Base-by-base conservation (phyloP, 2,113 vertebrate genomes). In the Balaeniceps rex region DNA sequence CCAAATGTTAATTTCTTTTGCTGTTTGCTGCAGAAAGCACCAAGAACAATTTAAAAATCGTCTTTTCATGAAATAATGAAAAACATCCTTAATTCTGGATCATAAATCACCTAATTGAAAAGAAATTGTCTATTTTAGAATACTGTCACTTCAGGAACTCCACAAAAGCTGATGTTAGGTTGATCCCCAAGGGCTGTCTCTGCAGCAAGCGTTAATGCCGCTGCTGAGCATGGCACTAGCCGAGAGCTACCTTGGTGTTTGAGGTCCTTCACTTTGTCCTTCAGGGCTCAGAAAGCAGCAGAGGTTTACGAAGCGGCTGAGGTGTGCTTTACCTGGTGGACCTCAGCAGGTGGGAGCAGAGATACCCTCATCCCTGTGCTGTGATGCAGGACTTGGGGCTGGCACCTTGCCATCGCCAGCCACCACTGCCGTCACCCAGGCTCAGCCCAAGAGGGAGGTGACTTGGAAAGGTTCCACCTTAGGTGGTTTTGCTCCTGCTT, bases 281-380 rank as follows among this genome's bases (percentile, higher is more conserved):
- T 28, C 22, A 2, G 61, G 64, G 54, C 61, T 55, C 31, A 5
- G 64, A 7, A 13, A 13, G 76, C 13, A 4, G 51, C 38, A n/a
- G 83, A 26, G 36, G 11, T 63, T 16, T 8, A 4, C 0, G 6
- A 23, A 7, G 22, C 0, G 14, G 19, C 72, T 4, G 61, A 44
- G 52, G 18, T 13, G 63, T 9, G 51, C 75, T 38, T 11, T 15
- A 13, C 51, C 36, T 3, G 40, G 5, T 16, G 69, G 24, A 15
- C 42, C 54, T 34, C 8, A 25, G 38, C 19, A 11, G 46, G n/a
- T 11, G 55, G 71, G 79, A n/a, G 60, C 33, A 29, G 78, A 12
- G 40, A 1, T 0, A 5, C 6, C 38, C 19, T 4, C 0, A 0
- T 13, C 23, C n/a, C 24, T 5, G 14, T 7, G 47, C 51, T 28